phyloP scores from a whole-genome alignment of 2,888 invertebrate species.

The Eristalinus aeneus region DNA sequence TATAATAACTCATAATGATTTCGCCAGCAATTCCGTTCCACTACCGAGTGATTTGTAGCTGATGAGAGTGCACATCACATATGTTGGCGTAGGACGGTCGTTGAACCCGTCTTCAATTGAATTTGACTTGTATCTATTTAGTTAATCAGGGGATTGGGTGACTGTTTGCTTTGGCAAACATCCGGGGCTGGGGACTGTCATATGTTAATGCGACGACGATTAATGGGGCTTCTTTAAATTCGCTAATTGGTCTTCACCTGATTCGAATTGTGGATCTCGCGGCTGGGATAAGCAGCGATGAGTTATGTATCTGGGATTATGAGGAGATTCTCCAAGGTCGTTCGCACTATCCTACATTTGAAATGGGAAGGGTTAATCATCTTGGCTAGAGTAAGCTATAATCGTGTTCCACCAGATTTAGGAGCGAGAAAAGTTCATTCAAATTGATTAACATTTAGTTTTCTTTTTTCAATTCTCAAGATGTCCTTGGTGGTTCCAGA shows the following conservation, averaged over 20 bases:
- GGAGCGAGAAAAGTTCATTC: no score
- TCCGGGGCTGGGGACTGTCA: not conserved
- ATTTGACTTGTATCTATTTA: conserved; percentile 8
- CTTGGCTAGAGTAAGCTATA: not conserved
- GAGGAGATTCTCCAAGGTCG: not conserved
- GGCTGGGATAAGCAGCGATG: not conserved
- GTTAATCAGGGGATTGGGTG: conserved; percentile 1
- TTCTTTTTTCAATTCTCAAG: not conserved
- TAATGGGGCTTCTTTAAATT: not conserved
- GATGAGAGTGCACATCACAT: not conserved
- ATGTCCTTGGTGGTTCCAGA: not conserved
- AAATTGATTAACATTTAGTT: not conserved
- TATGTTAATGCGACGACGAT: not conserved
- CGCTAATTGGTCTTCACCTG: not conserved
- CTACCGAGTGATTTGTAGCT: not conserved
- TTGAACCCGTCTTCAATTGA: not conserved
- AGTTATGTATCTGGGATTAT: not conserved
- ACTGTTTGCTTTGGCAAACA: not conserved
- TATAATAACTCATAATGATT: conserved; percentile 17
- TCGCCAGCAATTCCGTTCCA: not conserved
- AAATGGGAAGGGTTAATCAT: not conserved
- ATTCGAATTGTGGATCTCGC: not conserved
- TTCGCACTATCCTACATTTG: not conserved
- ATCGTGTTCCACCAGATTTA: not conserved
- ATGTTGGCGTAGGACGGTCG: not conserved